Evolutionary conservation across 2,888 invertebrate species (phyloP).

Genomic region (Nomada flava): DNA sequence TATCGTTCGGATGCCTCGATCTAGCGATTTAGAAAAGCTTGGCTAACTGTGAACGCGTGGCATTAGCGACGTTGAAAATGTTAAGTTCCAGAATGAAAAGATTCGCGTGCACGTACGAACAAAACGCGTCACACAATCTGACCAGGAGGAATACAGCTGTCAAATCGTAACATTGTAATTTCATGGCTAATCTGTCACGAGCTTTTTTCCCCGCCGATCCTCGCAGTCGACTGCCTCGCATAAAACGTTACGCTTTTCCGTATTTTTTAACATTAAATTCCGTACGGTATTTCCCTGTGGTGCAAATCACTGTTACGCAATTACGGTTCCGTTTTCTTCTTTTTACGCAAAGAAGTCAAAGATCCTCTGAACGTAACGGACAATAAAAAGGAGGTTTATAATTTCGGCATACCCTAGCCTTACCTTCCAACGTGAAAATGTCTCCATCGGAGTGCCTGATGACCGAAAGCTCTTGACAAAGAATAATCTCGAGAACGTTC

Average conservation of each 20-base stretch:
- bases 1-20: too few species aligned
- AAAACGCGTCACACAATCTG: conserved; percentile 42
- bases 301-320: conserved; percentile 38
- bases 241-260: conserved; percentile 22
- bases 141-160: conserved; percentile 62
- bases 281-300: conserved; percentile 11
- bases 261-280: conserved; percentile 17
- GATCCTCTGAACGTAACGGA: background rate
- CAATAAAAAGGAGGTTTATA: conserved; percentile 12
- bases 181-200: conserved; percentile 65
- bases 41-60: background rate
- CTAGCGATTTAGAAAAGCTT: too few species aligned
- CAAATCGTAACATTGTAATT: conserved; percentile 71
- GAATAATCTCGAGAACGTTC: conserved; percentile 70
- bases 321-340: conserved; percentile 10
- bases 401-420: conserved; percentile 20
- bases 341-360: background rate
- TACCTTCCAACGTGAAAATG: conserved; percentile 81
- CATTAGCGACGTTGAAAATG: background rate
- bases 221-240: conserved; percentile 29
- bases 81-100: conserved; percentile 17
- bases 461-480: conserved; percentile 77
- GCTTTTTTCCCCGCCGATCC: conserved; percentile 34
- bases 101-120: conserved; percentile 21
- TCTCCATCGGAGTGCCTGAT: conserved; percentile 81